phyloP scores from a whole-genome alignment of 2,888 invertebrate species.

The Ormyrus pomaceus region DNA sequence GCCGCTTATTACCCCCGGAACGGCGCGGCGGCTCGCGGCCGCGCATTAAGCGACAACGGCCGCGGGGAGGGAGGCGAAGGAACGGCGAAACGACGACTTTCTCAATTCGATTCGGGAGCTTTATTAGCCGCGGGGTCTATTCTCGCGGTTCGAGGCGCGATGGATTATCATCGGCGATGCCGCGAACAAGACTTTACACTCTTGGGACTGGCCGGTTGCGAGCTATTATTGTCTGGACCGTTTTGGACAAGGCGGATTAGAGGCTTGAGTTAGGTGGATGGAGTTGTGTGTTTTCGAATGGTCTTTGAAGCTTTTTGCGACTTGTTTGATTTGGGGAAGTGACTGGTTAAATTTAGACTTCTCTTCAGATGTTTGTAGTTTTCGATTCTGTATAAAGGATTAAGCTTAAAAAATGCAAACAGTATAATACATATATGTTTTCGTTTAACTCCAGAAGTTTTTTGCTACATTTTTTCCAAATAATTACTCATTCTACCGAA shows the following conservation, averaged over 20 bases:
- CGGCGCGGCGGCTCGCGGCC: neutral
- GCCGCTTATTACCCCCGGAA: neutral
- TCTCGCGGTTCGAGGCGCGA: neutral
- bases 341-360: neutral
- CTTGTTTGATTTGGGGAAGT: neutral
- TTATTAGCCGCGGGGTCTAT: conserved; percentile 23
- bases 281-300: neutral
- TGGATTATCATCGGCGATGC: conserved; percentile 17
- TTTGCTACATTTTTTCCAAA: neutral
- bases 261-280: neutral
- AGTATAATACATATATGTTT: too few species aligned
- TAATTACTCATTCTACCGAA: conserved; percentile 14
- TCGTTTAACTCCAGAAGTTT: neutral
- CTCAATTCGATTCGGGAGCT: conserved; percentile 40
- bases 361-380: neutral
- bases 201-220: too few species aligned
- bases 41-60: conserved; percentile 23
- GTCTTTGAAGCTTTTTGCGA: neutral
- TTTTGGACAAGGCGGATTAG: neutral
- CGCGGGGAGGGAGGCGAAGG: neutral
- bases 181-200: conserved; percentile 25
- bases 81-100: conserved; percentile 29
- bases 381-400: neutral
- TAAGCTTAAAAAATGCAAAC: too few species aligned
- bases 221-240: too few species aligned